Percentiles rank a stretch among this genome's conserved stretches.
Evolutionary conservation across 2,888 invertebrate species (phyloP).

Genomic region (Drosophila lacicola): DNA sequence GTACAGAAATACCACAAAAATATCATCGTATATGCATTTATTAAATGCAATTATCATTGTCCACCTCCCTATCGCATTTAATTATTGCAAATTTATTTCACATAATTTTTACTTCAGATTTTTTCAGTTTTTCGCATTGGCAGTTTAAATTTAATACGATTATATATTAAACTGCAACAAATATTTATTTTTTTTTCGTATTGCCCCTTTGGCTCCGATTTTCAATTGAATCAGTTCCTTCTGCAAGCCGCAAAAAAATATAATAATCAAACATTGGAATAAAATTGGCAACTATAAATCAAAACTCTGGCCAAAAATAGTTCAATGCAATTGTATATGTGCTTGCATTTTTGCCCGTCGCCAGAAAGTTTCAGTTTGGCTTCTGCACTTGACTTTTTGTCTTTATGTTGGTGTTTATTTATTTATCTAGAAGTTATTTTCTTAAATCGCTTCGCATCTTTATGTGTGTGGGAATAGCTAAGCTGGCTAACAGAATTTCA

Average conservation of each 20-base stretch:
- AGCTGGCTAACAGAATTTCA: slow-evolving; percentile 4
- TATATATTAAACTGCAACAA: slow-evolving; percentile 22
- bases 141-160: slow-evolving; percentile 23
- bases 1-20: slow-evolving; percentile 14
- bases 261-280: not conserved
- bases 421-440: slow-evolving; percentile 16
- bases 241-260: slow-evolving; percentile 1
- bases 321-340: slow-evolving; percentile 32
- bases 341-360: slow-evolving; percentile 28
- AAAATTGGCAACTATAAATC: slow-evolving; percentile 42
- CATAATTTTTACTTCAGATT: slow-evolving; percentile 29
- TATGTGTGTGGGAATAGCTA: not conserved
- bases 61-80: slow-evolving; percentile 36
- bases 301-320: slow-evolving; percentile 24
- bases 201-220: not conserved
- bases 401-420: not conserved
- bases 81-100: slow-evolving; percentile 37
- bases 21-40: slow-evolving; percentile 33
- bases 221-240: not conserved
- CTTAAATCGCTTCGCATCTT: not conserved
- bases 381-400: not conserved
- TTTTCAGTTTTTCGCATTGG: not conserved
- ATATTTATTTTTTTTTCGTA: not conserved
- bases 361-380: slow-evolving; percentile 5
- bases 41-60: slow-evolving; percentile 44